phyloP scores from a whole-genome alignment of 1,140 invertebrate species.

The Gryllus bimaculatus region DNA sequence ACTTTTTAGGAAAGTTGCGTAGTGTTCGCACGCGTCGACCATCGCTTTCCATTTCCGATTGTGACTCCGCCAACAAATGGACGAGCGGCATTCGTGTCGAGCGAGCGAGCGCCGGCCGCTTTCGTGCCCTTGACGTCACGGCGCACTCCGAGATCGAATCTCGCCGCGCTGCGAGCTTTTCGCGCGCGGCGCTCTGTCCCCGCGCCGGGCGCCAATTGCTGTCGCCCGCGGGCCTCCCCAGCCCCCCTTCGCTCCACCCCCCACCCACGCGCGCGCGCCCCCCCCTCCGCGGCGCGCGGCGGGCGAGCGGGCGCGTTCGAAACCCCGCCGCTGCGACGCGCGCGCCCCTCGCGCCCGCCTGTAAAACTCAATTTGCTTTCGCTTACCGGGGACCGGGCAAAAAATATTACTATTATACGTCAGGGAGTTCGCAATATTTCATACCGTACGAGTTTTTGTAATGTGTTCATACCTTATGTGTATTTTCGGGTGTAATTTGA shows the following conservation, averaged over 20 bases:
- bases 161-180: background rate
- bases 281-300: too few relatives aligned
- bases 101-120: too few relatives aligned
- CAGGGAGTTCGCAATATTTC: slow-evolving; percentile 3
- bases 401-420: slow-evolving; percentile 6
- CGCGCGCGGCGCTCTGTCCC: too few relatives aligned
- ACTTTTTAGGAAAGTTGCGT: too few relatives aligned
- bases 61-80: too few relatives aligned
- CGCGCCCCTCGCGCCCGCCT: background rate
- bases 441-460: slow-evolving; percentile 4
- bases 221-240: too few relatives aligned
- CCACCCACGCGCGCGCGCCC: too few relatives aligned
- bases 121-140: background rate
- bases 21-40: too few relatives aligned
- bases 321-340: background rate
- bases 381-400: slow-evolving; percentile 1
- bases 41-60: too few relatives aligned
- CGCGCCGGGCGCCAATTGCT: too few relatives aligned
- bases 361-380: slow-evolving; percentile 5
- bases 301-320: background rate
- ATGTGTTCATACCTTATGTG: background rate
- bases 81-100: too few relatives aligned
- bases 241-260: too few relatives aligned
- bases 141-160: background rate
- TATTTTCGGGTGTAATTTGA: background rate